A percentile compares a stretch with the other conserved stretches of the same genome.
Conservation (phyloP, 2,797 vertebrate genomes). For the Sebastes variabilis region DNA sequence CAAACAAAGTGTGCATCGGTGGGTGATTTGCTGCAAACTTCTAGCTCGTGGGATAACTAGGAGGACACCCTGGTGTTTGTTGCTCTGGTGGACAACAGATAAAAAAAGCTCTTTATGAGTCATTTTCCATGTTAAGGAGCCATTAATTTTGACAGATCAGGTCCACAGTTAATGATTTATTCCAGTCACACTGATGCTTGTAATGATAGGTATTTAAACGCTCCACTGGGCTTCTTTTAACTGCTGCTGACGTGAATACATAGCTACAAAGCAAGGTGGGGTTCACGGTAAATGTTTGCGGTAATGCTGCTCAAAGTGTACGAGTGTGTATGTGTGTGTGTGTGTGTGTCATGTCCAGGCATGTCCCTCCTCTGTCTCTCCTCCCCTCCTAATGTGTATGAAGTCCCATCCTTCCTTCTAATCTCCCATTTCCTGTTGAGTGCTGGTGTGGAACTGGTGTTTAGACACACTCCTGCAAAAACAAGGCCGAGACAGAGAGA, state of each 20-base stretch:
- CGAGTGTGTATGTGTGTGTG: background rate
- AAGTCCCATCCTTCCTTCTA: conserved; percentile 43
- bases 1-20: conserved; percentile 19
- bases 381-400: conserved; percentile 34
- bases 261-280: conserved; percentile 4
- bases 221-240: background rate
- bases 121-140: conserved; percentile 4
- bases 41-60: background rate
- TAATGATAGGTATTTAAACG: background rate
- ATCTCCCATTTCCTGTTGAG: conserved; percentile 59
- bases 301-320: background rate
- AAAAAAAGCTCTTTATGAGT: conserved; percentile 14
- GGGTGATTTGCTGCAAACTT: conserved; percentile 2
- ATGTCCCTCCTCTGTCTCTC: conserved; percentile 50
- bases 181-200: background rate
- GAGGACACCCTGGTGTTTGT: conserved; percentile 13
- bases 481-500: conserved; percentile 10
- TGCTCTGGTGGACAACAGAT: background rate
- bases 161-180: background rate
- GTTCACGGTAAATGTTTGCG: background rate
- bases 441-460: conserved; percentile 51
- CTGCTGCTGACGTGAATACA: background rate
- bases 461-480: conserved; percentile 50
- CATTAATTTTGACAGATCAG: background rate
- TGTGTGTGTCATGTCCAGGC: conserved; percentile 60